Conservation (phyloP, 1,140 invertebrate genomes). For the Bombus difficillimus region DNA sequence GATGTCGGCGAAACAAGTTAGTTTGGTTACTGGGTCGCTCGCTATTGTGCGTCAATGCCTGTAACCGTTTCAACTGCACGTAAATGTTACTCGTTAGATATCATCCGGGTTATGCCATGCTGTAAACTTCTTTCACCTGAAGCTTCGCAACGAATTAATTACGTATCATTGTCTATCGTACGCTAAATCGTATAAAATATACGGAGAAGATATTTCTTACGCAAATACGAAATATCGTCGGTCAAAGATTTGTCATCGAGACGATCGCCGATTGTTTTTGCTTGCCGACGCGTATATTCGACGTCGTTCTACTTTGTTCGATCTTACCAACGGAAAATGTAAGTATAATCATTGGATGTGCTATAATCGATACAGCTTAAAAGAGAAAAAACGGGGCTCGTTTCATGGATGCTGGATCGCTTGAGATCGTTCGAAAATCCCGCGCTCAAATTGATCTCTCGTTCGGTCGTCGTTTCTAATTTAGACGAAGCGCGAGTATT, state of each 20-base stretch:
- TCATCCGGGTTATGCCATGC: not conserved
- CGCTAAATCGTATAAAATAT: no score
- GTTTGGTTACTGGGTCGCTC: constrained; percentile 52
- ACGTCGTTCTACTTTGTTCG: not conserved
- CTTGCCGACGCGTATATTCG: not conserved
- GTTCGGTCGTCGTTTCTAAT: constrained; percentile 55
- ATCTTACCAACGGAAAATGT: not conserved
- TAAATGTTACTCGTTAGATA: constrained; percentile 27
- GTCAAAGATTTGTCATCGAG: not conserved
- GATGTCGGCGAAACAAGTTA: constrained; percentile 52
- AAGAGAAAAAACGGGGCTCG: no score
- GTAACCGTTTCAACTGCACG: constrained; percentile 36
- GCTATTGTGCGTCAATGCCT: constrained; percentile 45
- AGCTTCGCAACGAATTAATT: not conserved
- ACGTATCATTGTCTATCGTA: not conserved
- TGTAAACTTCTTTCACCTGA: not conserved
- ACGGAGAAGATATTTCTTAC: not conserved
- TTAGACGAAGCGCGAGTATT: constrained; percentile 48
- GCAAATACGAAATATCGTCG: not conserved
- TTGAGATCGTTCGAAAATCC: constrained; percentile 10
- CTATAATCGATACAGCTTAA: not conserved
- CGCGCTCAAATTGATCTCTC: constrained; percentile 29
- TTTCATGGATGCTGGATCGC: not conserved
- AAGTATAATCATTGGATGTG: not conserved
- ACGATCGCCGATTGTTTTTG: not conserved